Conservation (phyloP, 2,797 vertebrate genomes). For the Pipistrellus nathusii region DNA sequence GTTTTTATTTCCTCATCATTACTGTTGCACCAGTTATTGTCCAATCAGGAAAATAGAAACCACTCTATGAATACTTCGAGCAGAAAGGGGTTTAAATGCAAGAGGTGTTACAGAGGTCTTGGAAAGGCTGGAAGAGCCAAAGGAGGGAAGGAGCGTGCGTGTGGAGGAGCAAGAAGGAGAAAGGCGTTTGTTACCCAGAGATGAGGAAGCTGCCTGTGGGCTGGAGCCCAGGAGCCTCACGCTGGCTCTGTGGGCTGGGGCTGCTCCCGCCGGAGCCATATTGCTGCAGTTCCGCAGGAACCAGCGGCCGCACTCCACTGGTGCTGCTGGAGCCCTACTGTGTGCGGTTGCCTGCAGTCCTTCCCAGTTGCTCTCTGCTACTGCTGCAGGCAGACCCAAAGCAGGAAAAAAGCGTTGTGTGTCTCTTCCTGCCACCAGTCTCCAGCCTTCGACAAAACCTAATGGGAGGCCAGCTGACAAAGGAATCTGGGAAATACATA, state of each 20-base stretch:
- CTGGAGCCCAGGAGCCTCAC: not conserved
- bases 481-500: slow-evolving; percentile 38
- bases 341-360: not conserved
- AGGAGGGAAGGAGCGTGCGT: not conserved
- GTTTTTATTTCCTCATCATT: slow-evolving; percentile 29
- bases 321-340: not conserved
- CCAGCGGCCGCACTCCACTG: not conserved
- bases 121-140: not conserved
- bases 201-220: not conserved
- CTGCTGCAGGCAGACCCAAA: not conserved
- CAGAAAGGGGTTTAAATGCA: not conserved
- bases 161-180: not conserved
- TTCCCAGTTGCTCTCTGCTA: not conserved
- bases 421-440: not conserved
- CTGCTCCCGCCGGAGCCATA: not conserved
- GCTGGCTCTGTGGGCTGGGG: not conserved
- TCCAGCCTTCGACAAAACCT: slow-evolving; percentile 13
- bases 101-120: not conserved
- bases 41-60: not conserved
- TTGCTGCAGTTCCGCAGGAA: not conserved
- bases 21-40: not conserved
- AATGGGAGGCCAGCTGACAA: not conserved
- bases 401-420: not conserved
- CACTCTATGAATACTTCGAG: not conserved
- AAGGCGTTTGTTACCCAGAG: not conserved